Evolutionary conservation across 2,113 vertebrate species (phyloP).

Genomic region (Echinops telfairi): DNA sequence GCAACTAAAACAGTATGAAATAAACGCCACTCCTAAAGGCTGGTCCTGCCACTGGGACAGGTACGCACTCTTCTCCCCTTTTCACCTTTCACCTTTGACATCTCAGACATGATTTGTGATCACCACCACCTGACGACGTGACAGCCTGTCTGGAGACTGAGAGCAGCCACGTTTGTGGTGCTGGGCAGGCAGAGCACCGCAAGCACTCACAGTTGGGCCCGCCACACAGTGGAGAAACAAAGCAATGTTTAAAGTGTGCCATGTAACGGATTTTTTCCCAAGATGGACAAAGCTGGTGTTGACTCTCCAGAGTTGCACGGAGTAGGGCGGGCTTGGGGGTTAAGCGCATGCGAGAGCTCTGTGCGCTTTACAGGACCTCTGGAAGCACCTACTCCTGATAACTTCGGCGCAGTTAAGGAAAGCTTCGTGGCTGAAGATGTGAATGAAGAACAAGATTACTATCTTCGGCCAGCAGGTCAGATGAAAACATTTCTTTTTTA

Average conservation of each 20-base stretch:
- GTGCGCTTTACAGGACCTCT: slow-evolving; percentile 99
- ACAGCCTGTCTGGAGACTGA: slow-evolving; percentile 89
- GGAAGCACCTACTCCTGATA: slow-evolving; percentile 91
- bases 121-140: slow-evolving; percentile 89
- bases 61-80: slow-evolving; percentile 99
- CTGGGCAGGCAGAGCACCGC: slow-evolving; percentile 87
- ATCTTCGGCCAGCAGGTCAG: slow-evolving; percentile 99
- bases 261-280: slow-evolving; percentile 88
- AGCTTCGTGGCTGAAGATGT: slow-evolving; percentile 90
- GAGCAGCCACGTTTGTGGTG: slow-evolving; percentile 87
- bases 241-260: slow-evolving; percentile 86
- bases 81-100: slow-evolving; percentile 98
- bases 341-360: slow-evolving; percentile 96
- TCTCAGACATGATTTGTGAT: slow-evolving; percentile 94
- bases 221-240: slow-evolving; percentile 85
- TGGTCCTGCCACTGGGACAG: slow-evolving; percentile 99
- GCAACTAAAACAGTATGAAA: slow-evolving; percentile 99
- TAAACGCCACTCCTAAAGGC: slow-evolving; percentile 99
- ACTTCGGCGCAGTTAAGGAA: slow-evolving; percentile 89
- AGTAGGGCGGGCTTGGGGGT: slow-evolving; percentile 93
- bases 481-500: slow-evolving; percentile 94
- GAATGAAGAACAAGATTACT: slow-evolving; percentile 96
- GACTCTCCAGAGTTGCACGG: slow-evolving; percentile 88
- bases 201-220: slow-evolving; percentile 84
- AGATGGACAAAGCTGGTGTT: slow-evolving; percentile 89